Evolutionary conservation across 2,797 vertebrate species (phyloP).

Genomic region (Furcifer pardalis): DNA sequence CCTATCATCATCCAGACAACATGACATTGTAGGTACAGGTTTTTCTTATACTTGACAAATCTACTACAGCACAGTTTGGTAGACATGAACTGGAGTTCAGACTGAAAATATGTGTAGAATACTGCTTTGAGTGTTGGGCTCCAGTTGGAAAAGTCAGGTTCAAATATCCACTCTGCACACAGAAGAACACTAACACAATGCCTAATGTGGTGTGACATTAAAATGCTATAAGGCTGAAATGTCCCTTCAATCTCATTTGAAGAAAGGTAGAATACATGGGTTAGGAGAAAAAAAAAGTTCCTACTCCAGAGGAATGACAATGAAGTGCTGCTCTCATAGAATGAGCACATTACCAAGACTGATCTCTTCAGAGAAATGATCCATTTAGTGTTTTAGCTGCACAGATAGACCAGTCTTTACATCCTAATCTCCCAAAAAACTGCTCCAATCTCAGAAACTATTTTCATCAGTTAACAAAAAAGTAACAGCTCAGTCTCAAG

Average conservation of each 20-base stretch:
- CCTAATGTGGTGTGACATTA: neutral
- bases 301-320: neutral
- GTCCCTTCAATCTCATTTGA: neutral
- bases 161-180: neutral
- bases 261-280: neutral
- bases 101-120: neutral
- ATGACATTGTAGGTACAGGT: no score
- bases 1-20: no score
- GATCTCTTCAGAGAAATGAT: neutral
- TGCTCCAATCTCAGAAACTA: neutral
- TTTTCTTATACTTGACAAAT: neutral
- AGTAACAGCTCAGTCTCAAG: constrained; percentile 36
- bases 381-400: neutral
- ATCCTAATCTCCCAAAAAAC: neutral
- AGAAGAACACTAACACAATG: neutral
- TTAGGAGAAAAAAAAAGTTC: neutral
- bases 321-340: neutral
- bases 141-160: neutral
- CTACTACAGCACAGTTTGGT: neutral
- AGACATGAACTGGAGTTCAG: neutral
- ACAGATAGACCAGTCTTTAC: neutral
- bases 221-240: neutral
- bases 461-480: neutral
- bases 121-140: neutral
- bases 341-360: neutral